Evolutionary conservation across 1,140 invertebrate species (phyloP).

Genomic region (Atta cephalotes): DNA sequence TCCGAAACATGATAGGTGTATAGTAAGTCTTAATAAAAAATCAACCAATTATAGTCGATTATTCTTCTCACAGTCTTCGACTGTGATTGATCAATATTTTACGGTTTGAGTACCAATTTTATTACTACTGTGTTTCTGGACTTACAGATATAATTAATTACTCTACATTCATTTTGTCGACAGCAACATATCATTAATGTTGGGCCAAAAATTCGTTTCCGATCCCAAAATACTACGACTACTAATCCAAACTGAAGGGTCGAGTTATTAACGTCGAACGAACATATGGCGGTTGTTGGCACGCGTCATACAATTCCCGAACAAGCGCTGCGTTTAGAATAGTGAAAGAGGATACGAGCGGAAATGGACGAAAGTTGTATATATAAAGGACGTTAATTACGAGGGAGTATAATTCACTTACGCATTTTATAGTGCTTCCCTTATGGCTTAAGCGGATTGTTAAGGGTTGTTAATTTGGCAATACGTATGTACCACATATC

Average conservation of each 20-base stretch:
- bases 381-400: constrained; percentile 35
- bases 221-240: neutral
- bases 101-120: no score
- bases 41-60: no score
- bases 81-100: no score
- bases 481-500: neutral
- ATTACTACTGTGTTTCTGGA: no score
- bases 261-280: constrained; percentile 45
- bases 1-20: no score
- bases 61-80: no score
- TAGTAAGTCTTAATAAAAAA: no score
- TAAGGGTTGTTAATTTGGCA: constrained; percentile 3
- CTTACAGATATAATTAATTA: neutral
- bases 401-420: constrained; percentile 22
- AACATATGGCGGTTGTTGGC: constrained; percentile 67
- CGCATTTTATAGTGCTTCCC: neutral
- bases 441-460: neutral
- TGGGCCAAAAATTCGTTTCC: constrained; percentile 1
- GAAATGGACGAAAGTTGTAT: constrained; percentile 49
- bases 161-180: neutral
- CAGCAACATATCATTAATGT: neutral
- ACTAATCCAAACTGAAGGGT: neutral
- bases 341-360: constrained; percentile 52
- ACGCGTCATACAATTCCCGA: constrained; percentile 67
- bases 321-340: constrained; percentile 22